Percentiles rank a stretch among this genome's conserved stretches.
These are phyloP conservation scores for Leptinotarsa defecta DNA, from an alignment of 1,140 invertebrate genomes.

Conservation along the genomic window DNA sequence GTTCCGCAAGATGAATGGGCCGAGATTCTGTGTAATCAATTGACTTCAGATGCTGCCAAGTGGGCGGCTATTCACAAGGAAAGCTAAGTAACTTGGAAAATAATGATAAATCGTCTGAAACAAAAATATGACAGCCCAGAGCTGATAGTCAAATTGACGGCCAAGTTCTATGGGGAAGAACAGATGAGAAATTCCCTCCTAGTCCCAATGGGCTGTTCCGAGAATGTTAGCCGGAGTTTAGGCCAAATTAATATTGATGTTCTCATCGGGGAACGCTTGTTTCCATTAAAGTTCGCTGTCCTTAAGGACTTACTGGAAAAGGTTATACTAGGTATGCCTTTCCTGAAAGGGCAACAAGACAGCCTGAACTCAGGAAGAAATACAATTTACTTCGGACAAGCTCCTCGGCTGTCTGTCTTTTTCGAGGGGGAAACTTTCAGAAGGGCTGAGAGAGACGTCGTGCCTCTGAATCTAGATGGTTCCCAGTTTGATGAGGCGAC, in stretches of 20 bases:
- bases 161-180: no score
- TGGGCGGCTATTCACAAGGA: no score
- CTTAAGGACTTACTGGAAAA: background rate
- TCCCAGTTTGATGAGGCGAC: background rate
- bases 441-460: background rate
- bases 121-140: no score
- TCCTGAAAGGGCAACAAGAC: background rate
- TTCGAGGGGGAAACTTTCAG: background rate
- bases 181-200: background rate
- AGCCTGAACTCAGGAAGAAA: background rate
- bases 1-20: no score
- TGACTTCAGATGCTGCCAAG: no score
- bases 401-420: background rate
- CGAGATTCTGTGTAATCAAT: no score
- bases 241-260: background rate
- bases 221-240: background rate
- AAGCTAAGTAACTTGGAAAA: no score
- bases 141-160: no score
- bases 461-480: background rate
- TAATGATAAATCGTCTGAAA: no score
- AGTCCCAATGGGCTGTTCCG: background rate
- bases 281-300: background rate
- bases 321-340: background rate
- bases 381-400: background rate
- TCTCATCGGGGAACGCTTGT: fast-evolving